Evolutionary conservation across 2,888 invertebrate species (phyloP), one percentile per base, ranked within the genome.

Genomic region (Campoletis raptor): DNA sequence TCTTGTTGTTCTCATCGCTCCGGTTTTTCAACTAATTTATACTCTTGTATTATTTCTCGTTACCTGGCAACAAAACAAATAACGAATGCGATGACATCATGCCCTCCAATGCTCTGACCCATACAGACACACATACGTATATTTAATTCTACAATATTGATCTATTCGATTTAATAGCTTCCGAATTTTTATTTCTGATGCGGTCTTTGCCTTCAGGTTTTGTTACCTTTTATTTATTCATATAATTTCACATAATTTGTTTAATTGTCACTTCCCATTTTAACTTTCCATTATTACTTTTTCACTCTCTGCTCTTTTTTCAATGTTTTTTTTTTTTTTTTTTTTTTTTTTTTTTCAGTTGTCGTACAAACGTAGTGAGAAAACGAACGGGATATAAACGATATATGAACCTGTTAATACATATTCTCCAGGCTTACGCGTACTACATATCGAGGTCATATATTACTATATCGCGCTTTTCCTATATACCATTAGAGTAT

Each of bases 401-500:
- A 42, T 40, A 54, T 37, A 45, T 24, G 24, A 48, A 48, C n/a
- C 48, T 77, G 48, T 37, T 67, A 77, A 73, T 77, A 67, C 57
- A 74, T 57, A 81, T 72, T 52, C 64, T 12, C 21, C 69, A 73
- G 74, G 69, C 36, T 85, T 84, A 74, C 45, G 61, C 74, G 72
- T 66, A 15, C 61, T 30, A 67, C 69, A 69, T 78, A 78, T 78
- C 78, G 67, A 79, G 74, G 67, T 73, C 77, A 54, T 78, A 48
- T 57, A 69, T 78, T 54, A 36, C 42, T 81, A 70, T 76, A 73
- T n/a, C 64, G 18, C 66, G 30, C 54, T 77, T 77, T 48, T 66
- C 45, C 54, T 45, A 52, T 45, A 52, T 45, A 61, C 36, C 48
- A 37, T 45, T 21, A 24, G 77, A 73, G 81, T 61, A 78, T 73